Evolutionary conservation across 2,888 invertebrate species (phyloP), one percentile per base, ranked within the genome.

Genomic region (Synergus umbraculus): DNA sequence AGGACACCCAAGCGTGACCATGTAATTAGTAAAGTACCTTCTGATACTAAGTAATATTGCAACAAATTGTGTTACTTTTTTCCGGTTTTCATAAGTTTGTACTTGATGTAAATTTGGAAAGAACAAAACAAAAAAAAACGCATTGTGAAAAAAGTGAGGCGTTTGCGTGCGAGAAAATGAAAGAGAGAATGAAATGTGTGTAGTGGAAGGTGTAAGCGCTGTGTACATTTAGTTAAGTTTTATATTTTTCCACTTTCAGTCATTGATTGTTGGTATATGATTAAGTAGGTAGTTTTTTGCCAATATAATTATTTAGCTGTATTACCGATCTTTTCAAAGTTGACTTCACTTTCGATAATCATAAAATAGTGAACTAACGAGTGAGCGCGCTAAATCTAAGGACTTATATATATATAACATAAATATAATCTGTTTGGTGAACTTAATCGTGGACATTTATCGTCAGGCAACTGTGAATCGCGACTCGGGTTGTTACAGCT

Each of bases 221-320:
- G 89, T 92, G 92, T 92, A 92, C 87, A 89, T 91, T 92, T 91
- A 90, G 90, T 91, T 91, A 91, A 91, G 91, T 92, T 92, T 92
- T 91, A 90, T 91, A 91, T 91, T 92, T 92, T 92, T 92, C 90
- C 89, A 91, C 90, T 88, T 83, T 89, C 88, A 91, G 91, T 91
- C 91, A 91, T 90, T 89, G 88, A 91, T 91, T 89, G 89, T 91
- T 91, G 89, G 88, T 90, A 90, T 90, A 90, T 89, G 87, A 88
- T 89, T 88, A 87, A 80, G 83, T 86, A 84, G 82, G 81, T 82
- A 83, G 81, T 82, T 82, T 83, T 83, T 82, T 83, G 83, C 82
- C 83, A 82, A 84, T 84, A 82, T 77, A 82, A 83, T 66, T 69
- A 54, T 49, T 4, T 78, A 66, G 18, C 63, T 69, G 58, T 54